phyloP scores from a whole-genome alignment of 2,888 invertebrate genomes.

The Philereme transversata region DNA sequence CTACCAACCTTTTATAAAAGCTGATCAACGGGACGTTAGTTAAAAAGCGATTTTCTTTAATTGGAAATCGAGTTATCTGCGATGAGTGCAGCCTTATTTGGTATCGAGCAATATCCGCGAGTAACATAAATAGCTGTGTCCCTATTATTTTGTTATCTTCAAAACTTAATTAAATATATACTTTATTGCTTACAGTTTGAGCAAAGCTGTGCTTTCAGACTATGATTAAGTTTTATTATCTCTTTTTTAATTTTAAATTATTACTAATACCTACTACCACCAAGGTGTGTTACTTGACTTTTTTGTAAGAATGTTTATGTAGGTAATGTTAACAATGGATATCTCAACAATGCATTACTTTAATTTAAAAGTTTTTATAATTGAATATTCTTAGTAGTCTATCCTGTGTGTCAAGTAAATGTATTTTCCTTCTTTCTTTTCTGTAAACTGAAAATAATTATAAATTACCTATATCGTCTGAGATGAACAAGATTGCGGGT shows the following conservation, averaged over 20 bases:
- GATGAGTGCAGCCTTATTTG: slow-evolving; percentile 39
- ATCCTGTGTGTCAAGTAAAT: too few relatives aligned
- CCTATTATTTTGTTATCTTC: slow-evolving; percentile 19
- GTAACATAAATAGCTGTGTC: slow-evolving; percentile 32
- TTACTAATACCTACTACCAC: too few relatives aligned
- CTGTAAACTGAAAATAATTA: too few relatives aligned
- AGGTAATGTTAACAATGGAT: too few relatives aligned
- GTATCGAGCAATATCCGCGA: slow-evolving; percentile 39
- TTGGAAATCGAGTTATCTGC: slow-evolving; percentile 51
- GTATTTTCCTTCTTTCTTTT: too few relatives aligned
- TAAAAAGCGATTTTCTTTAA: slow-evolving; percentile 60
- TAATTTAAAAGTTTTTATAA: too few relatives aligned
- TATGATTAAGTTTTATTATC: background rate
- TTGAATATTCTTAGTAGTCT: too few relatives aligned
- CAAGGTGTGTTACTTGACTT: too few relatives aligned
- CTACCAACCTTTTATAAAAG: slow-evolving; percentile 56
- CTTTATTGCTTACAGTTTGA: background rate
- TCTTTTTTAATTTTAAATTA: background rate
- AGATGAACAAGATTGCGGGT: too few relatives aligned
- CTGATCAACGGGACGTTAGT: slow-evolving; percentile 54
- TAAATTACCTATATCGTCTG: too few relatives aligned
- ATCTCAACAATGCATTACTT: too few relatives aligned
- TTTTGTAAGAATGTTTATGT: too few relatives aligned
- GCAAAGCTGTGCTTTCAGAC: background rate
- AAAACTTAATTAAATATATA: slow-evolving; percentile 10